phyloP scores from a whole-genome alignment of 2,888 invertebrate genomes.

The Tuta absoluta region DNA sequence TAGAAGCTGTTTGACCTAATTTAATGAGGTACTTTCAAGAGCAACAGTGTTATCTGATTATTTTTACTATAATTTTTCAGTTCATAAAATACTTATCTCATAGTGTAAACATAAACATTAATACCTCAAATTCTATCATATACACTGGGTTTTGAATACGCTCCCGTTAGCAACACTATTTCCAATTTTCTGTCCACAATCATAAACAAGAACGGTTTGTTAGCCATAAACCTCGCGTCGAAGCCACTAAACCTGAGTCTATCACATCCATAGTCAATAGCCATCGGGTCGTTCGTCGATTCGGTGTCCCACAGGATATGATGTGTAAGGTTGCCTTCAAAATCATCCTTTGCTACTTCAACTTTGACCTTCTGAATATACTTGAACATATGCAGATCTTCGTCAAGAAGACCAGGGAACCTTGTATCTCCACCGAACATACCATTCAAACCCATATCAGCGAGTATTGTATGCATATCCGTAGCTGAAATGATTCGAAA shows the following conservation, averaged over 20 bases:
- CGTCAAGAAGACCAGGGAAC: slow-evolving; percentile 1
- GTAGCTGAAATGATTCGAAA: neutral
- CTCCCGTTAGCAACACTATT: neutral
- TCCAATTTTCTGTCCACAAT: neutral
- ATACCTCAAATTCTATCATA: neutral
- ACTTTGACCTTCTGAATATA: neutral
- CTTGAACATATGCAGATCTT: neutral
- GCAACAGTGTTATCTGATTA: too few species aligned
- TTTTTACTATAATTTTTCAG: too few species aligned
- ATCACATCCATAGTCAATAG: too few species aligned
- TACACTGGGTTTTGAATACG: neutral
- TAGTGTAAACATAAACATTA: too few species aligned
- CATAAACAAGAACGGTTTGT: slow-evolving; percentile 4
- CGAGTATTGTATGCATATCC: neutral
- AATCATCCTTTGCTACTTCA: neutral
- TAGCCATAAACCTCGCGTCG: neutral
- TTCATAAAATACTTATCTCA: too few species aligned
- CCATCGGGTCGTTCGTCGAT: neutral
- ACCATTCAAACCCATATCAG: neutral
- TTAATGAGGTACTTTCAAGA: too few species aligned
- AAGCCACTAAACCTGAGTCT: neutral
- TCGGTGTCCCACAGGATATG: neutral
- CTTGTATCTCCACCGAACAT: neutral
- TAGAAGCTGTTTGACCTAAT: too few species aligned
- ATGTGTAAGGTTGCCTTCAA: neutral